These are phyloP conservation scores for Trissoscelio sp. DNA, from an alignment of 2,888 invertebrate species.

Conservation along the genomic window DNA sequence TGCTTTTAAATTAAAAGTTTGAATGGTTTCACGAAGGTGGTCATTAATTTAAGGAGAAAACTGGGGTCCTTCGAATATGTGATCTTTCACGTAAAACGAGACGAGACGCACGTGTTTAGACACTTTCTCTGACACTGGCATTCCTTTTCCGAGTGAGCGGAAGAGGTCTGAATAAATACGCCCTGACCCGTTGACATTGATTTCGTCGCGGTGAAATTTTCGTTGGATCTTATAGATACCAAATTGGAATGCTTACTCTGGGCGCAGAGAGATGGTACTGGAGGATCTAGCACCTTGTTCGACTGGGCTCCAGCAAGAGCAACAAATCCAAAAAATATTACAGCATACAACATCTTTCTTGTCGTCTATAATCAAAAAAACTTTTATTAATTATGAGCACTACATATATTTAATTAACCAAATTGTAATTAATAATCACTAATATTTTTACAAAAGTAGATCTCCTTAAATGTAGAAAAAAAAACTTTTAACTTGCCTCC, in stretches of 20 bases:
- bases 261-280: conserved; percentile 90
- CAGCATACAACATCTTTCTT: conserved; percentile 75
- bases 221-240: conserved; percentile 24
- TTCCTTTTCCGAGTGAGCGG: conserved; percentile 44
- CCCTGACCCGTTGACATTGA: conserved; percentile 65
- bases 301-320: conserved; percentile 87
- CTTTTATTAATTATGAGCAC: too few species aligned
- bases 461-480: too few species aligned
- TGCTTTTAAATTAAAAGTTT: too few species aligned
- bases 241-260: conserved; percentile 86
- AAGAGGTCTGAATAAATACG: conserved; percentile 43
- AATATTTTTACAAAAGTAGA: too few species aligned
- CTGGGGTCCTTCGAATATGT: conserved; percentile 31
- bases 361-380: conserved; percentile 14
- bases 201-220: conserved; percentile 50
- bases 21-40: conserved; percentile 5
- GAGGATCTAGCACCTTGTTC: conserved; percentile 90
- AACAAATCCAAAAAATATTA: conserved; percentile 80
- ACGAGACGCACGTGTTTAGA: conserved; percentile 61
- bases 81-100: conserved; percentile 46
- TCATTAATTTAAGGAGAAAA: conserved; percentile 62
- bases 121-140: conserved; percentile 67
- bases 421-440: too few species aligned
- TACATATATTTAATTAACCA: too few species aligned
- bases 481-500: too few species aligned